phyloP scores from a whole-genome alignment of 2,113 vertebrate genomes.

The Cyprinus carpio region DNA sequence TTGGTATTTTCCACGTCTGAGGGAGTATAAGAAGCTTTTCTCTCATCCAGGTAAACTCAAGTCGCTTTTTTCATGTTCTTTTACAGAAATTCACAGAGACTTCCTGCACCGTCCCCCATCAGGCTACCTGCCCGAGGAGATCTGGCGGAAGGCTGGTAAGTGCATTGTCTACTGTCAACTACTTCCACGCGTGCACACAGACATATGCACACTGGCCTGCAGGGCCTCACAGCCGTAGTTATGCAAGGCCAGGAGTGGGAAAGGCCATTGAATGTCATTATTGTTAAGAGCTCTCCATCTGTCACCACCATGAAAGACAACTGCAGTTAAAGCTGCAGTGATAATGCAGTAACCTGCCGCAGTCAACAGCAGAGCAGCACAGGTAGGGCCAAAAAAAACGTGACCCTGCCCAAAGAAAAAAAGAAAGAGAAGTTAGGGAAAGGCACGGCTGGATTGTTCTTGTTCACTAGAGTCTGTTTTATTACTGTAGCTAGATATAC shows the following conservation, averaged over 20 bases:
- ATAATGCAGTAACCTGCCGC: constrained; percentile 72
- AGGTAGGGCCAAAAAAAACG: constrained; percentile 51
- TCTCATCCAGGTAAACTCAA: neutral
- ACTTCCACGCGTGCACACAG: constrained; percentile 45
- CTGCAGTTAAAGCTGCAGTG: constrained; percentile 78
- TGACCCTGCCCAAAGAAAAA: constrained; percentile 33
- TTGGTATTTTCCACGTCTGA: neutral
- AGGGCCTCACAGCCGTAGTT: constrained; percentile 60
- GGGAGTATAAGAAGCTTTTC: neutral
- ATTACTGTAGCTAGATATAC: neutral
- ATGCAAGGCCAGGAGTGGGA: constrained; percentile 64
- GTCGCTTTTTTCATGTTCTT: constrained; percentile 21
- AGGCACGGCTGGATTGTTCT: neutral
- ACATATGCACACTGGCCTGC: constrained; percentile 34
- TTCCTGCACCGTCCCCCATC: constrained; percentile 85
- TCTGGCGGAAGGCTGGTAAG: constrained; percentile 99
- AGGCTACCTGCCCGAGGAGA: constrained; percentile 94
- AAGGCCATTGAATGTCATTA: constrained; percentile 62
- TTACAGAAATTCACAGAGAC: constrained; percentile 85
- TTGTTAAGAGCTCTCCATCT: constrained; percentile 71
- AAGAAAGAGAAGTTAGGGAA: neutral
- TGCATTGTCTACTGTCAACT: constrained; percentile 27
- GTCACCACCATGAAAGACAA: constrained; percentile 74
- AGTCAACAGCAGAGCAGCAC: constrained; percentile 67
- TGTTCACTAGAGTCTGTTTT: neutral